These are phyloP conservation scores for Diglossa cyanea DNA, from an alignment of 2,797 vertebrate species.

Conservation along the genomic window DNA sequence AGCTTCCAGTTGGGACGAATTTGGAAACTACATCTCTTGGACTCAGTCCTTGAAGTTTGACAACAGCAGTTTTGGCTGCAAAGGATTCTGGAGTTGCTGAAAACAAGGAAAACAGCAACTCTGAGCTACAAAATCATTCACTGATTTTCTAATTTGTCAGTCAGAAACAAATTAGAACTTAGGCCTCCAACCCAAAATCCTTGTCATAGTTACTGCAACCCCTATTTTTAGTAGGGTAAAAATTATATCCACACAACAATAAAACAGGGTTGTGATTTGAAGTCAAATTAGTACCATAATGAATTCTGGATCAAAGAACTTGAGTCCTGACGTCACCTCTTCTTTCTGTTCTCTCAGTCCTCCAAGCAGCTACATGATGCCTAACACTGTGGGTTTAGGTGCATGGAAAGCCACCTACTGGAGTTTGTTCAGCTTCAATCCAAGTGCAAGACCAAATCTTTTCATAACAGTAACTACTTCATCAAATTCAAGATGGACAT, in stretches of 20 bases:
- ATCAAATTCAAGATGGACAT: neutral
- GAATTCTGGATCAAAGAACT: neutral
- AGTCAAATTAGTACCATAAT: neutral
- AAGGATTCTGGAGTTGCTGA: neutral
- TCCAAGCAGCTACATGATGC: neutral
- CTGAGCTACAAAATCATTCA: neutral
- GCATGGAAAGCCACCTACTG: neutral
- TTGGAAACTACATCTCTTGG: neutral
- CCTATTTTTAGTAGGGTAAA: neutral
- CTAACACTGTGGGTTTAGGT: neutral
- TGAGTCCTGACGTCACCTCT: neutral
- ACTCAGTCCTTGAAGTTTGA: neutral
- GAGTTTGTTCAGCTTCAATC: neutral
- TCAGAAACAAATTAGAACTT: neutral
- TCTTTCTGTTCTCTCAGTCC: neutral
- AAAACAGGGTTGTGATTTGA: neutral
- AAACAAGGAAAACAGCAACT: neutral
- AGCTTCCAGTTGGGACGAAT: neutral
- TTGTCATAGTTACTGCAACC: neutral
- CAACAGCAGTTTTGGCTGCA: neutral
- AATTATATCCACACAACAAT: neutral
- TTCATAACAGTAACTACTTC: neutral
- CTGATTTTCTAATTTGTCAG: neutral
- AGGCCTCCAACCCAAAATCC: neutral
- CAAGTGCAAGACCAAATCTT: neutral